Conservation (phyloP, 2,797 vertebrate species). For the Aplochiton taeniatus region DNA sequence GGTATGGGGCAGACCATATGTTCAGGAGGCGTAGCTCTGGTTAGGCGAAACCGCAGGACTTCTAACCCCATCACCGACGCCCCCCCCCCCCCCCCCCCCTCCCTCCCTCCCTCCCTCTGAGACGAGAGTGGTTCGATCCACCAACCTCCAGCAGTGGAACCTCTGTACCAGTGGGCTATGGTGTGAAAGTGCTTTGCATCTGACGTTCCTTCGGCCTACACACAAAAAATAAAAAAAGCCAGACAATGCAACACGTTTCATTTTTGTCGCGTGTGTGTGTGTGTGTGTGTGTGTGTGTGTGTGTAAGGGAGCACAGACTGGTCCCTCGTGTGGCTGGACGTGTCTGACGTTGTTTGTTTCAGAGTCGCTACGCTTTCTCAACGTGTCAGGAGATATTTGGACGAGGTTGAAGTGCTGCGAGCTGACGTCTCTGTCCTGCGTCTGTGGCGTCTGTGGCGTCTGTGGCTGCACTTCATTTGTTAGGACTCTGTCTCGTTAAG, state of each 20-base stretch:
- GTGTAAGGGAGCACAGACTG: conserved; percentile 4
- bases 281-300: not conserved
- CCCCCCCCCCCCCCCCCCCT: conserved; percentile 16
- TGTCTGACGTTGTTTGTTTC: conserved; percentile 7
- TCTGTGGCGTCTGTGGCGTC: not conserved
- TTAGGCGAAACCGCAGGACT: not conserved
- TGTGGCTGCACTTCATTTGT: not conserved
- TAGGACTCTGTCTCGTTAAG: too few species aligned
- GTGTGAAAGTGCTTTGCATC: too few species aligned
- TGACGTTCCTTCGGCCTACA: too few species aligned
- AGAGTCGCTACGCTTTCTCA: not conserved
- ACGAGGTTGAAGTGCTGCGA: conserved; percentile 13
- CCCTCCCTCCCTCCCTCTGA: not conserved
- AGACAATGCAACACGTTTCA: too few species aligned
- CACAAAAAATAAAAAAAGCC: too few species aligned
- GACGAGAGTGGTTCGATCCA: too few species aligned
- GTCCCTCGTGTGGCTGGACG: not conserved
- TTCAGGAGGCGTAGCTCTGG: too few species aligned
- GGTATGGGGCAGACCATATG: not conserved
- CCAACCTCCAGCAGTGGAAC: too few species aligned
- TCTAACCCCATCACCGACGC: conserved; percentile 4
- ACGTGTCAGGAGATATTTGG: not conserved
- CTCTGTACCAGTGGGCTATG: too few species aligned
- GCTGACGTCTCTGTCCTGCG: not conserved
- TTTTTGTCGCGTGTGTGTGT: not conserved